Percentiles rank a stretch among this genome's conserved stretches.
Evolutionary conservation across 2,797 vertebrate species (phyloP).

Genomic region (Rhinophrynus dorsalis): DNA sequence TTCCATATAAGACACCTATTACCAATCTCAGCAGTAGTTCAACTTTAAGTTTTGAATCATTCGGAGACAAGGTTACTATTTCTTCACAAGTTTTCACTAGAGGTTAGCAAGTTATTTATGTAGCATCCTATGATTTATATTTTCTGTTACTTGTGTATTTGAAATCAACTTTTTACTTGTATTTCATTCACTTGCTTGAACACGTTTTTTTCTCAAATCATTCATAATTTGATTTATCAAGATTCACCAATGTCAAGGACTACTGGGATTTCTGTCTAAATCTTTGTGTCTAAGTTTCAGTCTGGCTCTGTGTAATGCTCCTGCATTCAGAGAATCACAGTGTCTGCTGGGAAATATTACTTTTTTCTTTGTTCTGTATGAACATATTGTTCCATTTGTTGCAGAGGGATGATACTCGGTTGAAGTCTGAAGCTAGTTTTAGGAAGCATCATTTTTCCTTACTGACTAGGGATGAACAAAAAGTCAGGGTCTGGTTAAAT

Average conservation of each 20-base stretch:
- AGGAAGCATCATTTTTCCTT: too few relatives aligned
- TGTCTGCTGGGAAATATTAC: conserved; percentile 5
- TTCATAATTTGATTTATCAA: conserved; percentile 37
- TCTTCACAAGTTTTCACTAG: conserved; percentile 34
- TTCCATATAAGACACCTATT: conserved; percentile 50
- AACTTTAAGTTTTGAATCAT: conserved; percentile 40
- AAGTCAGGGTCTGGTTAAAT: too few relatives aligned
- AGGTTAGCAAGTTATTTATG: conserved; percentile 46
- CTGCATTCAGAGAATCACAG: neutral
- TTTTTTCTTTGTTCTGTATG: neutral
- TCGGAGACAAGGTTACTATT: conserved; percentile 33
- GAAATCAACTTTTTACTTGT: conserved; percentile 5
- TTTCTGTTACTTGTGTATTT: neutral
- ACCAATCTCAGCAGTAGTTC: conserved; percentile 36
- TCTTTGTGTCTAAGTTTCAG: conserved; percentile 17
- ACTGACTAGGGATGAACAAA: too few relatives aligned
- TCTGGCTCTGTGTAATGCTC: conserved; percentile 10
- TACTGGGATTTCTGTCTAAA: conserved; percentile 34
- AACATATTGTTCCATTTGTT: conserved; percentile 6
- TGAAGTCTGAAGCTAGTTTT: neutral
- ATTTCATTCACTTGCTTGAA: conserved; percentile 30
- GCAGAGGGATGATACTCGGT: neutral
- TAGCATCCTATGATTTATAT: conserved; percentile 13
- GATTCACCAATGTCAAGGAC: conserved; percentile 43
- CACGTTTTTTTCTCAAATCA: conserved; percentile 3